These are phyloP conservation scores for Crossocerus cetratus DNA, from an alignment of 2,888 invertebrate genomes.

Conservation along the genomic window DNA sequence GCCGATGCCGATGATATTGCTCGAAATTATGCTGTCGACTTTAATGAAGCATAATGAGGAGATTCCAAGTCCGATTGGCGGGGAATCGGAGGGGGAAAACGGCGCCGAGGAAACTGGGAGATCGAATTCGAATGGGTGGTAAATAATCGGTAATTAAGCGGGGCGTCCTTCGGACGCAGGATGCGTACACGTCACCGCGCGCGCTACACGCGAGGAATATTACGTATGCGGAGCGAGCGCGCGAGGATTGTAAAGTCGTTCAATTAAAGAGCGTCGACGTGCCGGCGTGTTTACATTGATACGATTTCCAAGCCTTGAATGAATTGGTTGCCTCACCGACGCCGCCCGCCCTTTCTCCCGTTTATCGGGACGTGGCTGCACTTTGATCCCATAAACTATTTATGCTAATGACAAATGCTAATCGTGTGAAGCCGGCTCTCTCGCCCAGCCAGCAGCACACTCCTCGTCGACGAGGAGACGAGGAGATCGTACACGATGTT, in stretches of 20 bases:
- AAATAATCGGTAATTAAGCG: slow-evolving; percentile 9
- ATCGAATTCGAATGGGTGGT: neutral
- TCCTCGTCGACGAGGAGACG: slow-evolving; percentile 42
- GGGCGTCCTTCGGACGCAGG: slow-evolving; percentile 14
- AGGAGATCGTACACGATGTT: slow-evolving; percentile 19
- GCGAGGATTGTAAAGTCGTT: neutral
- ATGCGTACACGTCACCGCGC: slow-evolving; percentile 18
- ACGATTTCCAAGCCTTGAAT: slow-evolving; percentile 48
- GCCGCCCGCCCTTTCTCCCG: slow-evolving; percentile 49
- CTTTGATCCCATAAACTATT: slow-evolving; percentile 54
- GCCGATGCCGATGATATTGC: no score
- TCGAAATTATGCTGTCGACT: no score
- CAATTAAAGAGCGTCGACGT: slow-evolving; percentile 4
- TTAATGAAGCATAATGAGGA: neutral
- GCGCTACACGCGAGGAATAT: neutral
- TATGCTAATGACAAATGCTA: slow-evolving; percentile 59
- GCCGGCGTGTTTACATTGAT: slow-evolving; percentile 17
- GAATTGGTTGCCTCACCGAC: slow-evolving; percentile 34
- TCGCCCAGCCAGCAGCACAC: slow-evolving; percentile 28
- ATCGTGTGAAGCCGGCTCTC: slow-evolving; percentile 52
- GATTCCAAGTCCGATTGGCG: neutral
- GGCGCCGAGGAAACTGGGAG: neutral
- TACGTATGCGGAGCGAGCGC: slow-evolving; percentile 16
- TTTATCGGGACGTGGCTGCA: slow-evolving; percentile 17
- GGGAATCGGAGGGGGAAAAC: neutral